These are phyloP conservation scores for Caenorhabditis zanzibari DNA, from an alignment of 2,888 invertebrate genomes.

Conservation along the genomic window DNA sequence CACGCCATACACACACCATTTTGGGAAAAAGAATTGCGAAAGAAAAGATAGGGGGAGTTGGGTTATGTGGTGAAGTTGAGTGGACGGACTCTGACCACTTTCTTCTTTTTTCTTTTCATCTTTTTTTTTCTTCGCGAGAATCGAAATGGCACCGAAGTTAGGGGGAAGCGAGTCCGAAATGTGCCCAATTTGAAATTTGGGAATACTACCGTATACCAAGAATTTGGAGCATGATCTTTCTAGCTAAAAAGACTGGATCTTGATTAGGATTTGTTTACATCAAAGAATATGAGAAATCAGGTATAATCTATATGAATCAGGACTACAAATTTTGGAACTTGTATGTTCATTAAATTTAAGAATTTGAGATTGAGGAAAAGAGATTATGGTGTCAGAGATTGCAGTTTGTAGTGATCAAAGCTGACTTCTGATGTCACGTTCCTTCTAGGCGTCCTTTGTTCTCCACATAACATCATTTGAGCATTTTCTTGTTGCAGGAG, in stretches of 20 bases:
- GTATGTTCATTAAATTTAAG: slow-evolving; percentile 7
- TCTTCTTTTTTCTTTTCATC: slow-evolving; percentile 5
- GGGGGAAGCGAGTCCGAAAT: neutral
- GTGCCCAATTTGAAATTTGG: too few relatives aligned
- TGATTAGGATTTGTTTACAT: neutral
- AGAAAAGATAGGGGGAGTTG: slow-evolving; percentile 51
- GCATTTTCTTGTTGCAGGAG: slow-evolving; percentile 41
- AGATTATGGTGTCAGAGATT: neutral
- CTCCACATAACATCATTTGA: slow-evolving; percentile 9
- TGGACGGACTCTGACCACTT: slow-evolving; percentile 41
- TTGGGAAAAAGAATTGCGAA: slow-evolving; percentile 55
- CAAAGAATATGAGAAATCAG: slow-evolving; percentile 5
- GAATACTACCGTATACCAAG: too few relatives aligned
- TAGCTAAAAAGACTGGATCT: too few relatives aligned
- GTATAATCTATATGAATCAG: slow-evolving; percentile 42
- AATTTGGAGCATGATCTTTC: neutral
- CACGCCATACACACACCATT: slow-evolving; percentile 54
- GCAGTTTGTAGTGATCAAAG: neutral
- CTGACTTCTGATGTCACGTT: slow-evolving; percentile 3
- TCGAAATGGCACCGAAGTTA: neutral
- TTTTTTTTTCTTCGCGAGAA: neutral
- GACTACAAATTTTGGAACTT: neutral
- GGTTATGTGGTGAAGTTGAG: slow-evolving; percentile 30
- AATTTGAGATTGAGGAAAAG: too few relatives aligned
- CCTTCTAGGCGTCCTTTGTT: too few relatives aligned